These are phyloP conservation scores for Trichogramma pretiosum DNA, from an alignment of 1,140 invertebrate species.

Conservation along the genomic window DNA sequence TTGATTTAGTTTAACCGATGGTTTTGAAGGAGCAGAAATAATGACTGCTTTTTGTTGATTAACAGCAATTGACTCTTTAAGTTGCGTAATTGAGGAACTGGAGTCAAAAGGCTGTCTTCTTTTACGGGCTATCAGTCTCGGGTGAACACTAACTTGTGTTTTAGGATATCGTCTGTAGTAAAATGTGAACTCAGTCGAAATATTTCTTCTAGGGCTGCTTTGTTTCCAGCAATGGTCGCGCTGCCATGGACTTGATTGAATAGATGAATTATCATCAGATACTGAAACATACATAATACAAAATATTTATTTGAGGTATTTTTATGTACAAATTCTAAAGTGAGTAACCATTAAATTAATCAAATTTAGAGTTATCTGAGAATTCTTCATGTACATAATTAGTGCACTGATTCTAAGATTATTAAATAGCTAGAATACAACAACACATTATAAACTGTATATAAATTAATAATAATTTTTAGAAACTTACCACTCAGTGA, in stretches of 20 bases:
- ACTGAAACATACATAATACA: conserved; percentile 1
- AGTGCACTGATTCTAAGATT: too few relatives aligned
- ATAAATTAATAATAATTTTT: too few relatives aligned
- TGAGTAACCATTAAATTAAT: too few relatives aligned
- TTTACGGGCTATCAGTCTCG: conserved; percentile 46
- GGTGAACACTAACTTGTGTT: conserved; percentile 39
- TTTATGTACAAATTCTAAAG: too few relatives aligned
- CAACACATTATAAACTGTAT: too few relatives aligned
- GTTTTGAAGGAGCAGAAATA: too few relatives aligned
- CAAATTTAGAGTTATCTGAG: too few relatives aligned
- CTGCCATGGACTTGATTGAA: conserved; percentile 81
- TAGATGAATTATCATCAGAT: conserved; percentile 73
- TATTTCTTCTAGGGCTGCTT: conserved; percentile 57
- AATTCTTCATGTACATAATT: too few relatives aligned
- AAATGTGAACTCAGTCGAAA: conserved; percentile 64
- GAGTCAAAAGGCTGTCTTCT: conserved; percentile 51
- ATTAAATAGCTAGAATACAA: too few relatives aligned
- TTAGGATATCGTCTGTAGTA: conserved; percentile 56
- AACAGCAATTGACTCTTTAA: conserved; percentile 44
- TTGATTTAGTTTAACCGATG: conserved; percentile 10
- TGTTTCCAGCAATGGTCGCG: conserved; percentile 83
- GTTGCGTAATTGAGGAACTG: conserved; percentile 27
- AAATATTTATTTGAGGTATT: background rate
- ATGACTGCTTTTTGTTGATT: conserved; percentile 20
- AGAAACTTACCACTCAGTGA: conserved; percentile 52